Evolutionary conservation across 1,140 invertebrate genomes (phyloP).

Genomic region (Magallana angulata): DNA sequence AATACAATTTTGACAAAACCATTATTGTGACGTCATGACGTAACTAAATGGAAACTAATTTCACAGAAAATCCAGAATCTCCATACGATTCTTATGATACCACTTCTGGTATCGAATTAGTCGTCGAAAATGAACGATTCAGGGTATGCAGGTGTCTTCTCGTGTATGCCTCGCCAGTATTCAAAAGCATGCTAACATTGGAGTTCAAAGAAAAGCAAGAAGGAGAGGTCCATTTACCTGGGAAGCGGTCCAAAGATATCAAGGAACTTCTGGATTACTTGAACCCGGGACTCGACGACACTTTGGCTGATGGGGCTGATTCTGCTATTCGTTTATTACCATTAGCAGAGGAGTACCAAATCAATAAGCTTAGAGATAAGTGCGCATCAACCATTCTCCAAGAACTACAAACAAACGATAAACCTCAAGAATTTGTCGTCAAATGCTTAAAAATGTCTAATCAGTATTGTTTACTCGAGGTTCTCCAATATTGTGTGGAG

Average conservation of each 20-base stretch:
- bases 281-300: constrained; percentile 46
- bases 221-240: constrained; percentile 46
- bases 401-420: constrained; percentile 32
- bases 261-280: constrained; percentile 51
- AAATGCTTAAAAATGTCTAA: constrained; percentile 45
- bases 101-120: constrained; percentile 32
- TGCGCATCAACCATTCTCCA: constrained; percentile 48
- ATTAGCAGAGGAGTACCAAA: constrained; percentile 57
- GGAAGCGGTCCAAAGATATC: constrained; percentile 47
- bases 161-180: constrained; percentile 53
- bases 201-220: constrained; percentile 56
- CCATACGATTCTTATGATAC: not conserved
- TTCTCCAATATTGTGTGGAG: constrained; percentile 30
- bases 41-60: constrained; percentile 1
- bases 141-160: constrained; percentile 49
- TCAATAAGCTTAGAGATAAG: constrained; percentile 51
- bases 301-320: constrained; percentile 41
- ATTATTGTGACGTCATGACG: not conserved
- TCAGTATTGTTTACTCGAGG: constrained; percentile 40
- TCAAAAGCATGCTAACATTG: constrained; percentile 54
- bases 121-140: constrained; percentile 44
- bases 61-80: not conserved
- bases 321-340: constrained; percentile 55
- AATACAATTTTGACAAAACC: not conserved
- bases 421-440: constrained; percentile 52